phyloP scores from a whole-genome alignment of 2,113 vertebrate species.

The Crocuta crocuta region DNA sequence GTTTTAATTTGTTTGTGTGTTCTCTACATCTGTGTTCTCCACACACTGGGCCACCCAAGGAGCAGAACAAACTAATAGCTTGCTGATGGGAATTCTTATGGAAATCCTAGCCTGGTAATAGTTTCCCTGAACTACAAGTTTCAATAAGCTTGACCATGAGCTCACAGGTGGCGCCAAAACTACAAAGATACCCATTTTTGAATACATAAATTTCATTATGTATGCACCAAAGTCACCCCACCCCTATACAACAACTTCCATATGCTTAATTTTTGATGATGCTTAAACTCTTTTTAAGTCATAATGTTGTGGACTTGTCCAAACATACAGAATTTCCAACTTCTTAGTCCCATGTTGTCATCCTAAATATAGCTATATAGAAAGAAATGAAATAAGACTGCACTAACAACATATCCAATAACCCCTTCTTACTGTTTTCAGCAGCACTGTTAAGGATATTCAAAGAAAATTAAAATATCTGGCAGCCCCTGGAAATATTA shows the following conservation, averaged over 20 bases:
- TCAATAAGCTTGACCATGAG: background rate
- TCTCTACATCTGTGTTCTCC: background rate
- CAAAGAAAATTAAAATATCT: conserved; percentile 13
- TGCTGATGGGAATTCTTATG: background rate
- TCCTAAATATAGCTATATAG: background rate
- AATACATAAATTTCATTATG: background rate
- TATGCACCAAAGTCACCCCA: background rate
- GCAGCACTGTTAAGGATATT: background rate
- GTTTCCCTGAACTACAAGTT: background rate
- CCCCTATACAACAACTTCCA: background rate
- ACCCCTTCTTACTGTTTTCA: background rate
- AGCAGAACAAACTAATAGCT: background rate
- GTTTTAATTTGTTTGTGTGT: background rate
- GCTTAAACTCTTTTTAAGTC: background rate
- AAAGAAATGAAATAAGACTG: conserved; percentile 24
- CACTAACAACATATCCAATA: background rate
- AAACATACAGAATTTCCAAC: background rate
- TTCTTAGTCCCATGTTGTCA: background rate
- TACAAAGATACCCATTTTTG: background rate
- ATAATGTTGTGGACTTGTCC: background rate
- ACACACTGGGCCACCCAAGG: background rate
- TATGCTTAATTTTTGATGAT: background rate
- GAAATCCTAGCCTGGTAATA: background rate
- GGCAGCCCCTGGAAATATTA: background rate
- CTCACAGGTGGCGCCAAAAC: background rate